These are phyloP conservation scores for Macropis europaea DNA, from an alignment of 2,888 invertebrate genomes.

Conservation along the genomic window DNA sequence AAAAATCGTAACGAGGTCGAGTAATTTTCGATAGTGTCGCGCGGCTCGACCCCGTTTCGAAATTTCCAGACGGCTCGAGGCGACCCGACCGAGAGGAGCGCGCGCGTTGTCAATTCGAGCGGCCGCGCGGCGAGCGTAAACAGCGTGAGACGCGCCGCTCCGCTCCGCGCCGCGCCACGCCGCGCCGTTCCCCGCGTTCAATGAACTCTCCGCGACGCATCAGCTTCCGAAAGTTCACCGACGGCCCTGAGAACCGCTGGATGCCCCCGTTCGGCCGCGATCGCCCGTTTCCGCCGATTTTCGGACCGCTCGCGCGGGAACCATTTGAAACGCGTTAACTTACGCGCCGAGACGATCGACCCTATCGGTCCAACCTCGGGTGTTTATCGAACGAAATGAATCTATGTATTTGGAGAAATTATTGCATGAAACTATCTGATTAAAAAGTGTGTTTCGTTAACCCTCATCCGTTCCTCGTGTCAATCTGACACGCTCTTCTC, in stretches of 20 bases:
- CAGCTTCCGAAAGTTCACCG: no score
- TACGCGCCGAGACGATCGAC: not conserved
- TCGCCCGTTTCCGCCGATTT: constrained; percentile 16
- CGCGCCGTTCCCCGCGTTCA: constrained; percentile 11
- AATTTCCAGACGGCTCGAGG: not conserved
- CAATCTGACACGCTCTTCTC: no score
- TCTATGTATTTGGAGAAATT: no score
- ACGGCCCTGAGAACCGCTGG: constrained; percentile 39
- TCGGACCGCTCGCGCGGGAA: constrained; percentile 52
- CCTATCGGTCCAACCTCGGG: no score
- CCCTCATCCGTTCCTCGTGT: no score
- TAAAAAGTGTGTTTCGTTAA: no score
- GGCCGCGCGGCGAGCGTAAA: constrained; percentile 7
- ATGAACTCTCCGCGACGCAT: not conserved
- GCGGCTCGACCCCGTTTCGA: not conserved
- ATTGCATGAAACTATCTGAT: no score
- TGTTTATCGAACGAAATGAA: no score
- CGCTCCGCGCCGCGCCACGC: not conserved
- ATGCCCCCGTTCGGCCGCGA: not conserved
- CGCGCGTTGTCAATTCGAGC: constrained; percentile 1
- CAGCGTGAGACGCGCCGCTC: not conserved
- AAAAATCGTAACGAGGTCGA: constrained; percentile 37
- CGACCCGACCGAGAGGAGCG: not conserved
- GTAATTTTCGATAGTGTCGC: constrained; percentile 32
- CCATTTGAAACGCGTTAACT: constrained; percentile 46